Base-by-base conservation (phyloP, 2,113 vertebrate genomes). In the Antennarius striatus region DNA sequence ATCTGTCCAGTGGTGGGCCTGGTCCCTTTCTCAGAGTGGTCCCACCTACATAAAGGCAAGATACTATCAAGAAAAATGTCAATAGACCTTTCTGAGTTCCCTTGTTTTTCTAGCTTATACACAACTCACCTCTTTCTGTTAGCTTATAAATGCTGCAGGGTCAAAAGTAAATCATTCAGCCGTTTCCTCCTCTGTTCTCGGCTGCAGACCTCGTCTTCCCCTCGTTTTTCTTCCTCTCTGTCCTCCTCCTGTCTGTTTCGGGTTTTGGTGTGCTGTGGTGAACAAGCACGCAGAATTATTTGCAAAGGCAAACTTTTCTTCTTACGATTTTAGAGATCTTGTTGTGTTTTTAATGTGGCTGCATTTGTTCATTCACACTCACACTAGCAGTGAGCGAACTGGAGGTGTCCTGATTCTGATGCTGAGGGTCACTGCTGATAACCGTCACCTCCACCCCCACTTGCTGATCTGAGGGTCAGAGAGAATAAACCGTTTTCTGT, bases 161-260 rank as follows among this genome's bases (percentile, higher is more conserved):
- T 91, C 70, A 96, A 93, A 79, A 98, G 90, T 82, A 98, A 95
- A 77, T 94, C 94, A 82, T 96, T 97, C 60, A 98, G 94, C 10
- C 95, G 90, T 73, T 96, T 94, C 46, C 94, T 91, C 79, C 96
- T 94, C 51, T 80, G 72, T 36, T 94, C 91, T 85, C 93, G 88
- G 73, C 91, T 89, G 80, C 80, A 79, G 71, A 71, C 65, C 43
- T 90, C 85, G 73, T 86, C 79, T 66, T 65, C 95, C 91, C 84
- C 93, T 84, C 49, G 52, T 5, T 93, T 92, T 36, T 83, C 82
- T 82, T 85, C 84, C 67, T 78, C 81, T 73, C 58, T 78, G 54
- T 74, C 82, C 67, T 82, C 85, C 73, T 82, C 59, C 91, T 91
- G 81, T 91, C 66, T 94, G 76, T 57, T 94, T 91, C 58, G 87